Evolutionary conservation across 2,888 invertebrate genomes (phyloP), one percentile per base, ranked within the genome.

Genomic region (Listrodromus nycthemerus): DNA sequence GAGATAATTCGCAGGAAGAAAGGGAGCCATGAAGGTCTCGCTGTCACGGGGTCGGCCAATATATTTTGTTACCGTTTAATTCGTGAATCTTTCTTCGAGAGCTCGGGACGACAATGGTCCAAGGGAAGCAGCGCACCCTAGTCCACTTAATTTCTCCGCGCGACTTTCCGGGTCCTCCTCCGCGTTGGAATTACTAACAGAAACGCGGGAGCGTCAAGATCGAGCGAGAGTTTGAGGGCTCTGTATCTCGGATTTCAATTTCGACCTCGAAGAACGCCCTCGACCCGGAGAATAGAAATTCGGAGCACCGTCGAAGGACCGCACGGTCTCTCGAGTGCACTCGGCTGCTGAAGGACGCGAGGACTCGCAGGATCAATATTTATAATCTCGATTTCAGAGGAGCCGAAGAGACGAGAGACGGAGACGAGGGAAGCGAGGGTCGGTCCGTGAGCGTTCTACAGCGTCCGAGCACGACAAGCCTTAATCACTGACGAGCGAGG

Each of bases 361-460:
- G 71, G 79, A 13, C 55, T 55, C 67, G 82, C 88, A 90, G 91
- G 91, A 92, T 92, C 92, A 92, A 92, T 92, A 92, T 92, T 92
- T 92, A 92, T 92, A 92, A 92, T 92, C 92, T 91, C 90, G 90
- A 91, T 91, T 90, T 89, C 87, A 85, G 90, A 90, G 50, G 67
- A 66, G 55, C 61, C 37, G 75, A 67, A 80, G 83, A 41, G 66
- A 76, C 21, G 30, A 19, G 88, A 85, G 88, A n/a, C 21, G n/a
- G 48, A 58, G 27, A 41, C 89, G 88, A 88, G 89, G 87, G 87
- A 87, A 87, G 86, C 82, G 80, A 87, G 87, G 84, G 87, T 89
- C 87, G 88, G 88, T 88, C 66, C 78, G 19, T 48, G 52, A 76
- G 52, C 55, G 55, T 58, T 65, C 27, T 55, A 19, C 24, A 16